Conservation (phyloP, 2,797 vertebrate genomes). For the Poecilia wingei region DNA sequence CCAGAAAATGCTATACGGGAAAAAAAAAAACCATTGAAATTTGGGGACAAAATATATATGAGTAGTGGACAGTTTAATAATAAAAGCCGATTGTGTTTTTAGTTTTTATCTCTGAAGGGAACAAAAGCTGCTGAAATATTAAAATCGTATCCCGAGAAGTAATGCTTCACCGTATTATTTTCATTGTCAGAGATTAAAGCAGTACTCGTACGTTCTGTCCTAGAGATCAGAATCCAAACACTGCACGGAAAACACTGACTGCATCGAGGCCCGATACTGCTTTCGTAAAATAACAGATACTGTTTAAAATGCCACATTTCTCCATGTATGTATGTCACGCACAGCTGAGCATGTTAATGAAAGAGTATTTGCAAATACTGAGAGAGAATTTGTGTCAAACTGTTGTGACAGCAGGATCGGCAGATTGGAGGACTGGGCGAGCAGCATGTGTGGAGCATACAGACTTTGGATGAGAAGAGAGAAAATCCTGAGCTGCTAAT, state of each 20-base stretch:
- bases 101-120: constrained; percentile 7
- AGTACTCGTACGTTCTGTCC: constrained; percentile 2
- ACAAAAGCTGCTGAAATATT: constrained; percentile 3
- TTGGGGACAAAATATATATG: not conserved
- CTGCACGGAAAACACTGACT: not conserved
- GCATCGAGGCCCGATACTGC: not conserved
- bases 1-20: not conserved
- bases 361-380: constrained; percentile 11
- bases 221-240: constrained; percentile 1
- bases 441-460: constrained; percentile 22
- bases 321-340: not conserved
- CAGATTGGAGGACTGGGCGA: constrained; percentile 42
- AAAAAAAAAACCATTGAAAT: not conserved
- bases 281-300: not conserved
- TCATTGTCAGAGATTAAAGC: constrained; percentile 12
- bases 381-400: constrained; percentile 45
- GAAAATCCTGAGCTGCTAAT: constrained; percentile 34
- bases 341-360: constrained; percentile 8
- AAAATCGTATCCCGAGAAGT: constrained; percentile 18
- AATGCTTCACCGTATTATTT: constrained; percentile 18
- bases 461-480: constrained; percentile 23
- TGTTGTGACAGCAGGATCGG: constrained; percentile 41
- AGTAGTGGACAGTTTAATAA: not conserved
- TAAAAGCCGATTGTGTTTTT: constrained; percentile 30
- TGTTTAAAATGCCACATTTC: not conserved